phyloP scores from a whole-genome alignment of 1,140 invertebrate species.

The Drosophila punjabiensis region DNA sequence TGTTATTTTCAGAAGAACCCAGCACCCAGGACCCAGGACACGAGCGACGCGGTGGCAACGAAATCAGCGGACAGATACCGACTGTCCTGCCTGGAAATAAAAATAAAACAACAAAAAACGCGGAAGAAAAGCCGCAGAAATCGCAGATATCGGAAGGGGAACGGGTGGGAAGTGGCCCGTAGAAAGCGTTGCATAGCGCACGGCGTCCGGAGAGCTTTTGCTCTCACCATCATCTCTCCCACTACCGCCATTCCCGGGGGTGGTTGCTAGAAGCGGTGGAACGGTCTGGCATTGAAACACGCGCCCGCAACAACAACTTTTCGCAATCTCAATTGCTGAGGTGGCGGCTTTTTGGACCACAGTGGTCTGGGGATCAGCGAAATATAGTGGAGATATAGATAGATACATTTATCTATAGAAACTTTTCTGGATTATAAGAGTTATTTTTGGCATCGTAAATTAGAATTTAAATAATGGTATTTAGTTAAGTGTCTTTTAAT shows the following conservation, averaged over 20 bases:
- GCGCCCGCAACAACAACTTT: constrained; percentile 27
- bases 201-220: constrained; percentile 55
- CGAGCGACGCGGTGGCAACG: constrained; percentile 14
- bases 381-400: not conserved
- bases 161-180: constrained; percentile 1
- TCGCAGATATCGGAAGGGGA: constrained; percentile 48
- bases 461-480: too few relatives aligned
- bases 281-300: constrained; percentile 61
- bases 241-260: constrained; percentile 28
- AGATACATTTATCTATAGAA: too few relatives aligned
- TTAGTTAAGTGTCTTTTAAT: too few relatives aligned
- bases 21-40: constrained; percentile 35
- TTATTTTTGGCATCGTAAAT: too few relatives aligned
- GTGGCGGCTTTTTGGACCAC: constrained; percentile 41
- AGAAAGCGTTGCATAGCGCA: constrained; percentile 73
- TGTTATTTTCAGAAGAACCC: constrained; percentile 65
- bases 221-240: constrained; percentile 15
- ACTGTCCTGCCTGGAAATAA: constrained; percentile 31
- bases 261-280: constrained; percentile 47
- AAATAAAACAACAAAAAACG: not conserved
- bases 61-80: constrained; percentile 67
- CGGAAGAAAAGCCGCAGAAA: constrained; percentile 15
- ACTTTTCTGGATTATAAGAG: too few relatives aligned
- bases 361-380: not conserved
- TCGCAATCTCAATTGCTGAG: constrained; percentile 49